Evolutionary conservation across 2,113 vertebrate species (phyloP).

Genomic region (Rhodinocichla rosea): DNA sequence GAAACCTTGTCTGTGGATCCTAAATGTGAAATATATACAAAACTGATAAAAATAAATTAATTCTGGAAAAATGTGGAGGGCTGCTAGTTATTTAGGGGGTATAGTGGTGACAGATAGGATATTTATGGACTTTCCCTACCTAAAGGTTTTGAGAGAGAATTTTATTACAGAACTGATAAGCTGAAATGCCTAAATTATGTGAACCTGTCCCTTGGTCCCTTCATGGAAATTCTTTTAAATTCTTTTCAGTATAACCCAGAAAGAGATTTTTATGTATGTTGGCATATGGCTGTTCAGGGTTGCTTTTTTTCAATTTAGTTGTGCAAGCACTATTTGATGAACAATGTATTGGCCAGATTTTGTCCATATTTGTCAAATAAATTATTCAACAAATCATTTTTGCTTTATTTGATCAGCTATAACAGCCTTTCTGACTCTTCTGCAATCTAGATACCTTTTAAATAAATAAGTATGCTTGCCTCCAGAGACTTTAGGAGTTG

Average conservation of each 20-base stretch:
- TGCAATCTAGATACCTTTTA: slow-evolving; percentile 36
- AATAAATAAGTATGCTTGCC: slow-evolving; percentile 49
- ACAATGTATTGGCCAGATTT: slow-evolving; percentile 32
- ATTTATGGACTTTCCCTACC: not conserved
- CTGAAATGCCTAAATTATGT: not conserved
- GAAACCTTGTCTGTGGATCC: not conserved
- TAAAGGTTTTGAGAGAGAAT: not conserved
- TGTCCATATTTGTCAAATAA: slow-evolving; percentile 57
- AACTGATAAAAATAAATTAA: not conserved
- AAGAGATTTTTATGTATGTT: not conserved
- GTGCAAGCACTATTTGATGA: slow-evolving; percentile 24
- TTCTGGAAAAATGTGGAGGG: not conserved
- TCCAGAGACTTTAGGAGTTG: not conserved
- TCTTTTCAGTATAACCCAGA: not conserved
- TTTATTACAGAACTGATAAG: not conserved
- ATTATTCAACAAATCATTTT: slow-evolving; percentile 65
- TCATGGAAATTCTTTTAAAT: not conserved
- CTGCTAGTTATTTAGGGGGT: not conserved
- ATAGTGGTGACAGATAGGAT: not conserved
- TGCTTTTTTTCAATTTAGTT: not conserved
- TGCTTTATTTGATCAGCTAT: slow-evolving; percentile 13
- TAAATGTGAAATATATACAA: not conserved
- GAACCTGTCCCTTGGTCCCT: not conserved
- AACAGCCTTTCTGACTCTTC: slow-evolving; percentile 42
- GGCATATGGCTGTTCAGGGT: not conserved